Evolutionary conservation across 1,140 invertebrate genomes (phyloP).

Genomic region (Heliconius hewitsoni): DNA sequence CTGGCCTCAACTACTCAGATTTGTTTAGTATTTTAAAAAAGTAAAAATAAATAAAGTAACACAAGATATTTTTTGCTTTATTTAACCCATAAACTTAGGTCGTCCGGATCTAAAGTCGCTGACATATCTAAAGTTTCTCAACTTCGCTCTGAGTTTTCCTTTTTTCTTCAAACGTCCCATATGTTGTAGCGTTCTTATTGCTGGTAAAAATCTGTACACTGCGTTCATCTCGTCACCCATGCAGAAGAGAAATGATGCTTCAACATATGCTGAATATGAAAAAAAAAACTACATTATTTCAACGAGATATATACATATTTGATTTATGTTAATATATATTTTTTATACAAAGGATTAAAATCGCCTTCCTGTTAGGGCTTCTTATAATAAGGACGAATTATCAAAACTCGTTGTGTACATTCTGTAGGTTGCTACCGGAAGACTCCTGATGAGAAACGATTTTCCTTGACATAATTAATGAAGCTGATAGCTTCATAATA

Average conservation of each 20-base stretch:
- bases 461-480: background rate
- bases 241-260: slow-evolving; percentile 63
- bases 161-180: slow-evolving; percentile 67
- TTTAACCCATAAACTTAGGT: slow-evolving; percentile 57
- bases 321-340: too few relatives aligned
- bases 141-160: slow-evolving; percentile 49
- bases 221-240: slow-evolving; percentile 60
- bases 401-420: background rate
- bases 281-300: background rate
- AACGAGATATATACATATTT: background rate
- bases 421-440: background rate
- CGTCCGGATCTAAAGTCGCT: slow-evolving; percentile 51
- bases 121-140: slow-evolving; percentile 59
- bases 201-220: slow-evolving; percentile 57
- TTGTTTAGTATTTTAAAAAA: too few relatives aligned
- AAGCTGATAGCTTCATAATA: background rate
- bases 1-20: too few relatives aligned
- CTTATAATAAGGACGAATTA: background rate
- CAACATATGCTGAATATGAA: slow-evolving; percentile 53
- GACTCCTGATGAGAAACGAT: background rate
- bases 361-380: background rate
- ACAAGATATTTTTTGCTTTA: background rate
- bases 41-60: background rate
- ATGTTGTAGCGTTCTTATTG: slow-evolving; percentile 61
- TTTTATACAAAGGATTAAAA: too few relatives aligned